These are phyloP conservation scores for Synchiropus splendidus DNA, from an alignment of 2,113 vertebrate genomes.

Conservation along the genomic window DNA sequence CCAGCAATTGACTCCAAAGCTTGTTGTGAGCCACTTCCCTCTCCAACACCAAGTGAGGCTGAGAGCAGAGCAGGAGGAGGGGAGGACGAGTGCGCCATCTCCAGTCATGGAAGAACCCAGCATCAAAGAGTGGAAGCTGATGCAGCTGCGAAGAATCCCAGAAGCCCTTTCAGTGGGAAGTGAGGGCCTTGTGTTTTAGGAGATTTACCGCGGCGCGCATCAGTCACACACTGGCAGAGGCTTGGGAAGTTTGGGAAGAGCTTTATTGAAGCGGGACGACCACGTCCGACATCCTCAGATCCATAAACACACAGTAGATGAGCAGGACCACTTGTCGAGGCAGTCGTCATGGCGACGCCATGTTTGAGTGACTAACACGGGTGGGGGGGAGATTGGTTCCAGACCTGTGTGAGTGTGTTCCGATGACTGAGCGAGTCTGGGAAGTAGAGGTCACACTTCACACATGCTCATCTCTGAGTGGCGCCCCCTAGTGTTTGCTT, in stretches of 20 bases:
- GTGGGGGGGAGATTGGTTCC: constrained; percentile 55
- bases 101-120: too few relatives aligned
- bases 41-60: too few relatives aligned
- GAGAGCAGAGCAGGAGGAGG: too few relatives aligned
- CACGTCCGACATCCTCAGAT: background rate
- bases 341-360: constrained; percentile 31
- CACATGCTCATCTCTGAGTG: background rate
- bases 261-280: constrained; percentile 23
- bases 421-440: constrained; percentile 9
- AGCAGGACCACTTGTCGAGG: constrained; percentile 14
- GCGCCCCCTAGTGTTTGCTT: too few relatives aligned
- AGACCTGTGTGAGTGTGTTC: constrained; percentile 22
- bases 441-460: constrained; percentile 5
- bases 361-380: constrained; percentile 51
- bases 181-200: too few relatives aligned
- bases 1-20: too few relatives aligned
- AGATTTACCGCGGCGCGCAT: too few relatives aligned
- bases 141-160: too few relatives aligned
- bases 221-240: background rate
- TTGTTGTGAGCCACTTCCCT: too few relatives aligned
- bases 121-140: too few relatives aligned
- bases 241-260: background rate
- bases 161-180: too few relatives aligned
- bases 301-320: background rate
- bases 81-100: too few relatives aligned